Evolutionary conservation across 2,797 vertebrate species (phyloP), one percentile per base, ranked within the genome.

Genomic region (Lophotriccus pileatus): DNA sequence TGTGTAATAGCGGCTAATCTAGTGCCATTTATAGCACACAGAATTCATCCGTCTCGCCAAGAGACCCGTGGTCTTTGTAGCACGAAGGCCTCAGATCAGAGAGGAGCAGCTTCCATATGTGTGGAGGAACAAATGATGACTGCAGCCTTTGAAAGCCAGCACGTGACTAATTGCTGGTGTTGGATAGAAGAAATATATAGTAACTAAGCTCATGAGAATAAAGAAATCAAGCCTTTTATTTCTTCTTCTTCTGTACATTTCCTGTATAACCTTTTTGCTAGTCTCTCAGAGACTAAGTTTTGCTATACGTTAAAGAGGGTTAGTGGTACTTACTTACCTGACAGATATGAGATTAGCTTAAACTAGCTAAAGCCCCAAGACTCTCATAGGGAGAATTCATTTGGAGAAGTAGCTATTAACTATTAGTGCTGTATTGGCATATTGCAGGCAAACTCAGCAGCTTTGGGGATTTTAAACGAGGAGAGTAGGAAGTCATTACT

Each of bases 341-440:
- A 94, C 94, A 95, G 84, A 87, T 87, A 79, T 28, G 77, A 90
- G 91, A 94, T 94, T 87, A 94, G 23, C 76, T 90, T 93, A 93
- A 94, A 90, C 39, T 41, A 70, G 67, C 90, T 94, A 84, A 95
- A 93, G 83, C 80, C 86, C 12, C 1, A 18, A 79, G 86, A 89
- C 63, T 88, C 81, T 94, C 90, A 50, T 0, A 70, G 88, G 88
- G 70, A 92, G 69, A 84, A 37, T 32, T 92, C 67, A 79, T 92
- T 87, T 92, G 74, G 43, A 87, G 52, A 90, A 69, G 52, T 12
- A 90, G 74, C 67, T 94, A 84, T 93, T 90, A 82, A 93, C 83
- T 67, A 73, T 79, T 87, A 93, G 37, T 87, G 77, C 59, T 76
- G 32, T 17, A 76, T 4, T 64, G 89, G 68, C 62, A 75, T 60